Base-by-base conservation (phyloP, 2,797 vertebrate species). In the Rachycentron canadum region DNA sequence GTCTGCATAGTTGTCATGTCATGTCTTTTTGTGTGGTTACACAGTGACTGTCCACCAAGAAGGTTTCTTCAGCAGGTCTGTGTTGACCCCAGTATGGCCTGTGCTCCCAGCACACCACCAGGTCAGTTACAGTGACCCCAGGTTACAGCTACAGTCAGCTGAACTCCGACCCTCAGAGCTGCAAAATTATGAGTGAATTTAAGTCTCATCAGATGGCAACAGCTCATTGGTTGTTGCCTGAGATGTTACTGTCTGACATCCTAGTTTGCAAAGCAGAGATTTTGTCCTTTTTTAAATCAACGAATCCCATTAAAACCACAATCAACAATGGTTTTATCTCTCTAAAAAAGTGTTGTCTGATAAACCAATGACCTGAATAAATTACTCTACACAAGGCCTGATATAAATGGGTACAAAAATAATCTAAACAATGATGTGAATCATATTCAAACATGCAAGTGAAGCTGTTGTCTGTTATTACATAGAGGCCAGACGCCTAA, bases 111-210 rank as follows among this genome's bases (percentile, higher is more conserved):
- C 26, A 67, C 73, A 71, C 87, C 83, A 72, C 55, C 57, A 63
- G 72, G 73, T 81, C 70, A 67, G 34, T 19, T 59, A 19, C 6
- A 16, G 14, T 13, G 28, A 52, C 26, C 43, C 41, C 0, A 1
- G 19, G 49, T 43, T 55, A 66, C 40, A n/a, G 67, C 47, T 52
- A 50, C 23, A 10, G 50, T 66, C 50, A n/a, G 0, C 32, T 60
- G 52, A 81, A 69, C 76, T 76, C 83, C 82, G 79, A 79, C 59
- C 70, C 57, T 71, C 17, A 57, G 21, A 72, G 52, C 21, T 47
- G 56, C 23, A 45, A 61, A 59, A 65, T 61, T 12, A 61, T 36
- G 66, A 74, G 60, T 60, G 52, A 21, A 41, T 50, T 34, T n/a
- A 21, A 2, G 13, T 58, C 36, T 59, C 11, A 52, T 61, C 32